These are phyloP conservation scores for Gryllus longicercus DNA, from an alignment of 2,888 invertebrate species.

Conservation along the genomic window DNA sequence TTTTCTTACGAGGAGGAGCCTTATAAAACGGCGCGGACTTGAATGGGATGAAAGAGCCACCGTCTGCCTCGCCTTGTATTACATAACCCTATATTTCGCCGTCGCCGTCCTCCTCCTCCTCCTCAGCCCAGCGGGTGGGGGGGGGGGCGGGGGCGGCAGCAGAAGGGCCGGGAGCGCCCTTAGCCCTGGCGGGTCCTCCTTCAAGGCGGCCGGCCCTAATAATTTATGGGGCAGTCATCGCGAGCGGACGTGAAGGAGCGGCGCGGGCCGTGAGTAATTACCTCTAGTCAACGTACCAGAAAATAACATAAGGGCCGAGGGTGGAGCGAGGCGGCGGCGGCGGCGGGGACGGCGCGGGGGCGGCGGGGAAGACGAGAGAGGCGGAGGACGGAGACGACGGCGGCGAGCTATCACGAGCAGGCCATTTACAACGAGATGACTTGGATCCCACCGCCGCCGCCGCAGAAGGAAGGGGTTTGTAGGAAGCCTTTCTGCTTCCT, in stretches of 20 bases:
- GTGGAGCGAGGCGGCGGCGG: too few species aligned
- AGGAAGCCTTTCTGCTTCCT: too few species aligned
- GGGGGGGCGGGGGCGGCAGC: background rate
- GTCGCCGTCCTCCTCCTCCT: background rate
- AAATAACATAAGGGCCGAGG: conserved; percentile 25
- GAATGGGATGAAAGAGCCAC: background rate
- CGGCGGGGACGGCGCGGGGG: too few species aligned
- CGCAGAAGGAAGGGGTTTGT: too few species aligned
- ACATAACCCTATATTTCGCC: conserved; percentile 17
- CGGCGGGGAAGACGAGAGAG: too few species aligned
- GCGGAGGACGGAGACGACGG: too few species aligned
- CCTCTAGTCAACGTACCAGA: conserved; percentile 28
- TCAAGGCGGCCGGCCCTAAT: background rate
- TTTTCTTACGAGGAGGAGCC: background rate
- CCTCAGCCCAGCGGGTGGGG: background rate
- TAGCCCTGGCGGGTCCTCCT: background rate
- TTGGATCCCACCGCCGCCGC: too few species aligned
- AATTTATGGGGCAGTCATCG: background rate
- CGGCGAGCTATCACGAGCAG: too few species aligned
- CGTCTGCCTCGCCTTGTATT: background rate
- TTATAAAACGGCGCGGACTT: background rate
- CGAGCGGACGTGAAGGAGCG: background rate
- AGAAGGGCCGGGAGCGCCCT: background rate
- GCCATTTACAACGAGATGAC: too few species aligned
- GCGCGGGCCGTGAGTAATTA: conserved; percentile 30